These are phyloP conservation scores for Trypoxylus dichotomus DNA, from an alignment of 1,140 invertebrate genomes.

Conservation along the genomic window DNA sequence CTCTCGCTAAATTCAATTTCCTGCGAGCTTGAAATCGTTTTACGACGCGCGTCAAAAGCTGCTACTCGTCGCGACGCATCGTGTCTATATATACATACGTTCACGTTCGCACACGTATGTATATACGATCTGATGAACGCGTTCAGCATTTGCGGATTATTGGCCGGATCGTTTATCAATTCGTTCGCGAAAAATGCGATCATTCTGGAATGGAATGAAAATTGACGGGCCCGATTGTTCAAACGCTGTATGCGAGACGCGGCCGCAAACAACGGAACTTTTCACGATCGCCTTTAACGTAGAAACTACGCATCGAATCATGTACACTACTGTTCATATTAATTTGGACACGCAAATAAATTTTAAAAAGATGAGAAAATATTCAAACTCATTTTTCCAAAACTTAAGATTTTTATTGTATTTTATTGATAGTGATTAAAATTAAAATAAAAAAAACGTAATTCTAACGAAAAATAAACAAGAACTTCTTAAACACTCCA, in stretches of 20 bases:
- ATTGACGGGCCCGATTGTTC: too few species aligned
- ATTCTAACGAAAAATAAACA: too few species aligned
- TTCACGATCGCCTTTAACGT: neutral
- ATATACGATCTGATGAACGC: neutral
- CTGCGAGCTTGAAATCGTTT: slow-evolving; percentile 4
- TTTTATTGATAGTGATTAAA: too few species aligned
- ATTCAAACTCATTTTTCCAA: too few species aligned
- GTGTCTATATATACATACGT: neutral
- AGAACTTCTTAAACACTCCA: too few species aligned
- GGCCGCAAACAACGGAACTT: neutral
- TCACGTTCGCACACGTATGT: neutral
- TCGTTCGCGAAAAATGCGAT: neutral
- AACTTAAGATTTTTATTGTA: too few species aligned
- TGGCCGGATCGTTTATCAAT: neutral
- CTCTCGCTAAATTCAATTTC: slow-evolving; percentile 14
- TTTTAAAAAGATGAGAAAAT: too few species aligned
- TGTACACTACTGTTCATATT: too few species aligned
- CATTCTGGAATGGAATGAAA: too few species aligned
- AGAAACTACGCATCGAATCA: too few species aligned
- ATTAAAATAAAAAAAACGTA: too few species aligned
- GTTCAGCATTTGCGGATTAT: neutral
- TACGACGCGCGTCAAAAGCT: slow-evolving; percentile 49
- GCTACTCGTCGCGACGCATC: neutral
- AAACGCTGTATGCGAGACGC: neutral
- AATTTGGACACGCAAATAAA: too few species aligned